Evolutionary conservation across 2,113 vertebrate species (phyloP), one percentile per base, ranked within the genome.

Genomic region (Nycticebus coucang): DNA sequence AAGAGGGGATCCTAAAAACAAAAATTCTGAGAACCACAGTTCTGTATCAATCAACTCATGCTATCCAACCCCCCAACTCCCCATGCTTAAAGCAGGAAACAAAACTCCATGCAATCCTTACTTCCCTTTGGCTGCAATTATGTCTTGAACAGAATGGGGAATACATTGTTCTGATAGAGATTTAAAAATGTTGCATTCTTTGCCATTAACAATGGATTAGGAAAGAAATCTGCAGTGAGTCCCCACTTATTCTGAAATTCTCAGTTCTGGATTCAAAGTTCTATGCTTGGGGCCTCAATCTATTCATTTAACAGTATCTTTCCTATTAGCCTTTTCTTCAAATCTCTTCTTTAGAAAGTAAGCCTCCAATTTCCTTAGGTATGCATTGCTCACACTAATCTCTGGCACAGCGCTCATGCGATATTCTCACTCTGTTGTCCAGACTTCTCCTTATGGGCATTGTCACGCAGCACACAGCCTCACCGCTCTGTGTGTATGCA

Each of bases 111-210:
- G 37, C 50, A 84, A 24, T n/a, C 41, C 10, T 26, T 55, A 33
- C 50, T 53, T 77, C 37, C 28, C 35, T 80, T 45, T 24, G 62
- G 9, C 19, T 71, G 59, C 35, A 71, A 57, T 37, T 35, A 59
- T 30, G 15, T 45, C 72, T 80, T 55, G 62, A 50, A 74, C 21
- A 68, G 79, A 62, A 79, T 3, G 6, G 45, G 2, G 33, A 87
- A 33, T 21, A 62, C 18, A 7, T 19, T 30, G 19, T 37, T 18
- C 4, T 74, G 45, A 66, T 60, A 50, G 66, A n/a, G 78, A 28
- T 53, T 87, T 95, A 66, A 30, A 88, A 95, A 91, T 91, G 78
- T 28, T 55, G 5, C 19, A 53, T 15, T 50, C n/a, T 71, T 92
- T 19, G 2, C 8, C 35, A 82, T 55, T 55, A 69, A 69, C 18